Evolutionary conservation across 2,888 invertebrate genomes (phyloP).

Genomic region (Dioctria linearis): DNA sequence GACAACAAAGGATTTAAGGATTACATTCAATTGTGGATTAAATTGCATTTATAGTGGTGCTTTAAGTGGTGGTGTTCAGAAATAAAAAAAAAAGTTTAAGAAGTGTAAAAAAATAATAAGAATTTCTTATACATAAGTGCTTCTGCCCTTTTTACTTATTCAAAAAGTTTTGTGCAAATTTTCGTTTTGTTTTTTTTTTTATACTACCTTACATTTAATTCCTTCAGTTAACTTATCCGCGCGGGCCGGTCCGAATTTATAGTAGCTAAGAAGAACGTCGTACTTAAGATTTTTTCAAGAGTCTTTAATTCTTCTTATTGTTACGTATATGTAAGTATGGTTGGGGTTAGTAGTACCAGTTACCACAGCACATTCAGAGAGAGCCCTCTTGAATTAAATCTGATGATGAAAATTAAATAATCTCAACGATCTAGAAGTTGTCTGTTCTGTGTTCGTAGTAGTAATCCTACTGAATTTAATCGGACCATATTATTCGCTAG

Average conservation of each 20-base stretch:
- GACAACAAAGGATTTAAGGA: constrained; percentile 28
- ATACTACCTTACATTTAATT: neutral
- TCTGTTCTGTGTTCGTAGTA: neutral
- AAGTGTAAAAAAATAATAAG: neutral
- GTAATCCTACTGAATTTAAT: constrained; percentile 35
- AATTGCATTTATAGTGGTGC: neutral
- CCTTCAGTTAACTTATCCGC: too few relatives aligned
- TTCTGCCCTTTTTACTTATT: neutral
- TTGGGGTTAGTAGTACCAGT: neutral
- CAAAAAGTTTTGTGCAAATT: constrained; percentile 18
- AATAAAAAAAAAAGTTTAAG: neutral
- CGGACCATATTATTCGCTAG: too few relatives aligned
- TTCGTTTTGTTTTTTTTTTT: neutral
- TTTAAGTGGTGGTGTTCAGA: constrained; percentile 15
- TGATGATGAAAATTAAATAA: constrained; percentile 9
- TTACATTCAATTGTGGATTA: neutral
- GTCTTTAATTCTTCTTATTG: constrained; percentile 16
- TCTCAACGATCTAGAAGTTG: constrained; percentile 34
- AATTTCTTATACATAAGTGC: neutral
- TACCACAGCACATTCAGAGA: constrained; percentile 16
- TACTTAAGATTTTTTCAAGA: neutral
- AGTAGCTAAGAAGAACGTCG: neutral
- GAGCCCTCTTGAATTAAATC: constrained; percentile 15
- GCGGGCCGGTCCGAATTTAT: too few relatives aligned
- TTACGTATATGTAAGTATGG: neutral